A percentile compares a stretch with the other conserved stretches of the same genome.
Conservation (phyloP, 2,113 vertebrate species). For the Actenoides hombroni region DNA sequence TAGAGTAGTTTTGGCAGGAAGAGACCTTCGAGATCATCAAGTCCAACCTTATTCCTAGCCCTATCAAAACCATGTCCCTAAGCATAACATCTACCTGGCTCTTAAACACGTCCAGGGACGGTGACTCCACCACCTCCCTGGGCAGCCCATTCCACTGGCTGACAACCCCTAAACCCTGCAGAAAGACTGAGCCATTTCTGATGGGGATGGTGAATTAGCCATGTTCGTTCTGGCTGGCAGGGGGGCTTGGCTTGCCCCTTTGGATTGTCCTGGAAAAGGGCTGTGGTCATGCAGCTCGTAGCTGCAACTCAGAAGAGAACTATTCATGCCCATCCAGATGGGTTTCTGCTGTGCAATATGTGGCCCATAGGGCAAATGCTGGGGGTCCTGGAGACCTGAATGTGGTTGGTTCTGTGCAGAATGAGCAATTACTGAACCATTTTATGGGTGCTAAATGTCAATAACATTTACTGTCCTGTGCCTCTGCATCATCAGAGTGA, state of each 20-base stretch:
- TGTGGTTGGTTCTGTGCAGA: not conserved
- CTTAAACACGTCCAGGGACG: too few species aligned
- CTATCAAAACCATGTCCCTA: too few species aligned
- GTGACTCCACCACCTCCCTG: too few species aligned
- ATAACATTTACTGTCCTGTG: not conserved
- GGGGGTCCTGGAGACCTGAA: not conserved
- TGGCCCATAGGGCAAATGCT: not conserved
- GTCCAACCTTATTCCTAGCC: too few species aligned
- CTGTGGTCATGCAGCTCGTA: not conserved
- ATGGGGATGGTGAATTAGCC: not conserved
- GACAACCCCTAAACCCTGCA: not conserved
- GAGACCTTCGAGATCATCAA: too few species aligned
- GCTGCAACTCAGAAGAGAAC: not conserved
- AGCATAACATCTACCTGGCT: too few species aligned
- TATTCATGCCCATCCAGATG: accelerated
- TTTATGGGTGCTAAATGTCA: not conserved
- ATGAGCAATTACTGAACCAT: not conserved
- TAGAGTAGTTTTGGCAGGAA: too few species aligned
- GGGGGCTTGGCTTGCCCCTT: not conserved
- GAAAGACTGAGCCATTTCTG: not conserved
- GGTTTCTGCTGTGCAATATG: not conserved
- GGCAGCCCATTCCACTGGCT: too few species aligned
- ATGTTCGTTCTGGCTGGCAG: not conserved
- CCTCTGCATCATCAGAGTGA: not conserved
- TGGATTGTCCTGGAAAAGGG: not conserved